phyloP scores from a whole-genome alignment of 2,113 vertebrate species.

The Balaeniceps rex region DNA sequence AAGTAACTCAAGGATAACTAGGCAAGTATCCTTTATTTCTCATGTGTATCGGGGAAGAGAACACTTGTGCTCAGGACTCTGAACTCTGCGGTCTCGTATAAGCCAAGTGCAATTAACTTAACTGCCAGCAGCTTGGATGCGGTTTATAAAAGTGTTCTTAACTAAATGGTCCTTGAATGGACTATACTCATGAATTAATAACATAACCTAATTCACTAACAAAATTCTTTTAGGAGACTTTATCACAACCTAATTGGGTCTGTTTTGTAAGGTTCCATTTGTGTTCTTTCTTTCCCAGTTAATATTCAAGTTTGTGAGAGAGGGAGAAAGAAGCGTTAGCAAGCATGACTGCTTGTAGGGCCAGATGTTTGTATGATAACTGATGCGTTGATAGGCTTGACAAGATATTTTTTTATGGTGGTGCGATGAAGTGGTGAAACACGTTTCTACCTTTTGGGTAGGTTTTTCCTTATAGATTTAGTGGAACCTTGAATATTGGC shows the following conservation, averaged over 20 bases:
- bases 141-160: background rate
- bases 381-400: background rate
- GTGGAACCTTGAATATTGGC: background rate
- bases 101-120: background rate
- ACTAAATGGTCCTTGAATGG: background rate
- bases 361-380: background rate
- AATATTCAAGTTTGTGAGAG: background rate
- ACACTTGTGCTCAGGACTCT: background rate
- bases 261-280: background rate
- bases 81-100: background rate
- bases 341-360: background rate
- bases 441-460: background rate
- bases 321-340: background rate
- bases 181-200: background rate
- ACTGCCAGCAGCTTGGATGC: background rate
- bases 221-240: background rate
- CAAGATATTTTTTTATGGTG: background rate
- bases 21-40: background rate
- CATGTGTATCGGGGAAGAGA: background rate
- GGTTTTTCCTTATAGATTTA: background rate
- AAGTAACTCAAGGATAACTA: background rate
- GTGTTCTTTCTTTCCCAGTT: background rate
- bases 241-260: background rate
- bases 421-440: background rate
- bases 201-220: background rate